phyloP scores from a whole-genome alignment of 53 echinoderm and acorn worm genomes.

The Holothuria leucospilota region DNA sequence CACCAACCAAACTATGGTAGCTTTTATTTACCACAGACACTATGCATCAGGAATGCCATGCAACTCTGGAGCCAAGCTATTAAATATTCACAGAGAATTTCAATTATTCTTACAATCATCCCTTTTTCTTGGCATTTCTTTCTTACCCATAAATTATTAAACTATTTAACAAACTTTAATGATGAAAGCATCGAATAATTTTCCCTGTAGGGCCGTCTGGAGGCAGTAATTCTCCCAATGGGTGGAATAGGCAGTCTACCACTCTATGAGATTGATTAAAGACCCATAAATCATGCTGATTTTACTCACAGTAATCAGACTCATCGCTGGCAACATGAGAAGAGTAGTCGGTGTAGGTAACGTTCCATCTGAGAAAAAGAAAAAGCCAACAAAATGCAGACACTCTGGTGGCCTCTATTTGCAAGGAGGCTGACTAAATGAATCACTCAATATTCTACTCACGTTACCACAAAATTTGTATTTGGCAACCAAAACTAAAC shows the following conservation, averaged over 20 bases:
- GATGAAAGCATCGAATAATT: not conserved
- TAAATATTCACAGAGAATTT: slow-evolving; percentile 10
- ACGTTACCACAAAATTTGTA: too few relatives aligned
- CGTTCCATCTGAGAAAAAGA: slow-evolving; percentile 84
- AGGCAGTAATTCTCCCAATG: slow-evolving; percentile 1
- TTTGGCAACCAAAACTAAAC: too few relatives aligned
- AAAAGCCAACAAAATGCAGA: not conserved
- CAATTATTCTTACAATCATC: slow-evolving; percentile 15
- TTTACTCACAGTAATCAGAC: slow-evolving; percentile 81
- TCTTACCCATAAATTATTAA: slow-evolving; percentile 33
- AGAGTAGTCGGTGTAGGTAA: slow-evolving; percentile 90
- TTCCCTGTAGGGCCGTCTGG: slow-evolving; percentile 19
- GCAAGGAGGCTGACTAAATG: too few relatives aligned
- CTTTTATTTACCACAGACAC: too few relatives aligned
- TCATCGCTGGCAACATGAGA: slow-evolving; percentile 82
- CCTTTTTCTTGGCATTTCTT: not conserved
- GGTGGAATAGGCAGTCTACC: not conserved
- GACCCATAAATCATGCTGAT: slow-evolving; percentile 21
- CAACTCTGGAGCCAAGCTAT: too few relatives aligned
- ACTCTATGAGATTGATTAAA: not conserved
- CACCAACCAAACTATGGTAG: too few relatives aligned
- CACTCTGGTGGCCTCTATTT: too few relatives aligned
- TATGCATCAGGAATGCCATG: too few relatives aligned
- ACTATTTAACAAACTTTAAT: slow-evolving; percentile 13
- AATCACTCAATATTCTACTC: too few relatives aligned